Base-by-base conservation (phyloP, 2,888 invertebrate genomes). In the Azorinus chamasolen region DNA sequence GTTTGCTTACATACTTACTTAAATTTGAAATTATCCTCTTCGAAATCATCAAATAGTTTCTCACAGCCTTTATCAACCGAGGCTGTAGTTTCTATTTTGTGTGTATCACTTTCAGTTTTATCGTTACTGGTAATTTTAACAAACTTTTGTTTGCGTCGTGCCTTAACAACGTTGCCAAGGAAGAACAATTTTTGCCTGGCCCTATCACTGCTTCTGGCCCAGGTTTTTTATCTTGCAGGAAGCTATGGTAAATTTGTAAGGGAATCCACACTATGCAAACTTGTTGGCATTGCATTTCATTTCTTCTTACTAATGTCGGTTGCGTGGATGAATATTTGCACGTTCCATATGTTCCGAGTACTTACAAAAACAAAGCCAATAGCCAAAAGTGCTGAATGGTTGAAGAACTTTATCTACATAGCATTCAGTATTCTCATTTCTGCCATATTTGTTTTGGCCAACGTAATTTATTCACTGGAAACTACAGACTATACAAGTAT, bases 291-390 rank as follows among this genome's bases (percentile, higher is more conserved):
- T 0, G 12, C 32, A 6, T 59, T 74, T 16, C 81, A 81, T 54
- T 81, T 71, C 43, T 70, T 51, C 12, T 81, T 74, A 74, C 55
- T 81, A 10, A 43, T 61, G 27, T 45, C 71, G 1, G 12, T 77
- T 22, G 57, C 70, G 41, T 81, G 81, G 81, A 81, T 77, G 81
- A 77, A 81, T 20, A 32, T 66, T 10, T 80, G 80, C 32, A 70
- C 77, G 0, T 63, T 65, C 37, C 73, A 80, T 48, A 61, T 66
- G 55, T 71, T 64, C 16, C 25, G 64, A 14, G 64, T 68, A 0
- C 63, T 81, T 43, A 32, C 55, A 12, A n/a, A 37, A 8, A 22
- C 39, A 6, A 37, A 39, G 14, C 5, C 25, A 12, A n/a, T 25
- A 14, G 25, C 41, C 2, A 16, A 18, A 16, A 16, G 16, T n/a